Percentiles rank a stretch among this genome's conserved stretches.
These are phyloP conservation scores for Caenorhabditis zanzibari DNA, from an alignment of 2,888 invertebrate species.

Conservation along the genomic window DNA sequence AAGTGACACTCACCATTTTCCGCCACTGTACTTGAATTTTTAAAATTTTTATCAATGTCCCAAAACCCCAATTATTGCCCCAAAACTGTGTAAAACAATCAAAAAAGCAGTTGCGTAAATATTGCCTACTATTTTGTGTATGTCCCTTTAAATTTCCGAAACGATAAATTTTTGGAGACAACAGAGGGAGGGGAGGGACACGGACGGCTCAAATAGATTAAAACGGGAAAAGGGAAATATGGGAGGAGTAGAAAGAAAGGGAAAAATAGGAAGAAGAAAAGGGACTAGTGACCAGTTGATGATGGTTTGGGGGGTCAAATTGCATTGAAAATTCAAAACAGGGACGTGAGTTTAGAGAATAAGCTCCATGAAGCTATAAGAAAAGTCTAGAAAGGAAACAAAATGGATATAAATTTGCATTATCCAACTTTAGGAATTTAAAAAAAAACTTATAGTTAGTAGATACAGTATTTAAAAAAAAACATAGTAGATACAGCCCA, in stretches of 20 bases:
- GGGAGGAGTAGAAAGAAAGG: conserved; percentile 5
- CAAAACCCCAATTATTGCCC: too few species aligned
- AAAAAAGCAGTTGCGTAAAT: conserved; percentile 32
- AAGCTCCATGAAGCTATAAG: too few species aligned
- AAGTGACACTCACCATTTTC: too few species aligned
- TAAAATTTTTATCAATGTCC: too few species aligned
- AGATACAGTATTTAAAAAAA: too few species aligned
- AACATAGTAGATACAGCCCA: too few species aligned
- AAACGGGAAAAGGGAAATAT: conserved; percentile 23
- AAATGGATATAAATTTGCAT: too few species aligned
- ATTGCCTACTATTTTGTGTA: background rate
- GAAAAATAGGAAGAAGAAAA: background rate
- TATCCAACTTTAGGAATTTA: too few species aligned
- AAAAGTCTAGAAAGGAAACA: too few species aligned
- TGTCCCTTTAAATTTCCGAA: conserved; percentile 4
- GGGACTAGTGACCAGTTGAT: conserved; percentile 42
- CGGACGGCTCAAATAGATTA: conserved; percentile 57
- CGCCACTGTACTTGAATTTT: too few species aligned
- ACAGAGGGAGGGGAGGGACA: conserved; percentile 9
- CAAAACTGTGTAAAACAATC: conserved; percentile 39
- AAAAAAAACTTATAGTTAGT: too few species aligned
- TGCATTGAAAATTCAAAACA: background rate
- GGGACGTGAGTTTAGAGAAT: too few species aligned
- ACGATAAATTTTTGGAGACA: conserved; percentile 14
- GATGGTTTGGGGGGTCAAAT: conserved; percentile 21